Conservation (phyloP, 1,140 invertebrate species). For the Hylyphantes graminicola region DNA sequence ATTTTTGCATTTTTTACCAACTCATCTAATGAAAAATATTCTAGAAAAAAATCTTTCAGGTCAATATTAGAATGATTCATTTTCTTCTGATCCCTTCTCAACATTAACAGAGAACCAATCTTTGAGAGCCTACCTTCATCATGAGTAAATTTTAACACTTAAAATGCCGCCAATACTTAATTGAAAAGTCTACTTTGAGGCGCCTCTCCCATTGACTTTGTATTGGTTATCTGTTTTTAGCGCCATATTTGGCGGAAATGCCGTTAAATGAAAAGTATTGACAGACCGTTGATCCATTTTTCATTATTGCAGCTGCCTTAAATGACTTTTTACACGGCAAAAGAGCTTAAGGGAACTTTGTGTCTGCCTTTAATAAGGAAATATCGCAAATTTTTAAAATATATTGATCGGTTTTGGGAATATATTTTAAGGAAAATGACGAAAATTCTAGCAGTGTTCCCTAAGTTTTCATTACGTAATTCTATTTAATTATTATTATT, state of each 20-base stretch:
- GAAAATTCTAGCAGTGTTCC: too few species aligned
- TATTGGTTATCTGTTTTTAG: conserved; percentile 57
- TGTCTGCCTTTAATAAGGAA: conserved; percentile 13
- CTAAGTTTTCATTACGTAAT: too few species aligned
- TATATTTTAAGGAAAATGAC: too few species aligned
- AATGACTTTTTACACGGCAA: conserved; percentile 49
- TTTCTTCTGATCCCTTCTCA: too few species aligned
- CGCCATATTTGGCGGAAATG: conserved; percentile 28
- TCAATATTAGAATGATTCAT: too few species aligned
- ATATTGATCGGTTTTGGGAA: too few species aligned
- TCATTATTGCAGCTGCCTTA: conserved; percentile 42
- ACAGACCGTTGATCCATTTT: conserved; percentile 46
- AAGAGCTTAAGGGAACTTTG: not conserved
- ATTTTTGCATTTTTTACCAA: too few species aligned
- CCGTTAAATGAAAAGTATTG: conserved; percentile 51
- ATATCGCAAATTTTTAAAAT: not conserved
- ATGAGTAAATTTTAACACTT: not conserved
- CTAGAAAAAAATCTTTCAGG: too few species aligned
- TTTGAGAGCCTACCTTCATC: too few species aligned
- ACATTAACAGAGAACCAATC: too few species aligned
- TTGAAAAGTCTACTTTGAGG: not conserved
- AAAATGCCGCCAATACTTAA: conserved; percentile 3
- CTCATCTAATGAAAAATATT: too few species aligned
- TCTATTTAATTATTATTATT: too few species aligned
- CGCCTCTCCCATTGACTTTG: conserved; percentile 4